Percentiles rank a stretch among this genome's conserved stretches.
These are phyloP conservation scores for Anguilla japonica DNA, from an alignment of 2,113 vertebrate species.

Conservation along the genomic window DNA sequence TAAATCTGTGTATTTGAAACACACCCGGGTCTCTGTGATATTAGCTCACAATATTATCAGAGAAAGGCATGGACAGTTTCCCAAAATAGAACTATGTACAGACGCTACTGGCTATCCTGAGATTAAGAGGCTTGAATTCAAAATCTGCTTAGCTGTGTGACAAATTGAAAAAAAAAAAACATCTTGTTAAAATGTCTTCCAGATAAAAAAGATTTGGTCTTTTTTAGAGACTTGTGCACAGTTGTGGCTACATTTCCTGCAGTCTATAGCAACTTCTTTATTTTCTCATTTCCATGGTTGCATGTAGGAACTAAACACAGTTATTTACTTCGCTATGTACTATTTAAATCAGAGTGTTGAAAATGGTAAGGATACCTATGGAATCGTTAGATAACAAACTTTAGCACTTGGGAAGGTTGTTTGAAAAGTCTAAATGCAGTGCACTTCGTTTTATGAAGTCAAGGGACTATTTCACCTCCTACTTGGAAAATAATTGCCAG, in stretches of 20 bases:
- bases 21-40: neutral
- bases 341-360: neutral
- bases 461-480: slow-evolving; percentile 68
- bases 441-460: slow-evolving; percentile 50
- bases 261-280: neutral
- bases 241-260: neutral
- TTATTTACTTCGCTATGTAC: neutral
- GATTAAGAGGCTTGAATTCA: neutral
- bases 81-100: neutral
- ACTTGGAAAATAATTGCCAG: slow-evolving; percentile 70
- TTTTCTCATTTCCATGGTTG: neutral
- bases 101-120: neutral
- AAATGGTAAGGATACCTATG: neutral
- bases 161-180: neutral
- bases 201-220: neutral
- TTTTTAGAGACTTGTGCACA: no score
- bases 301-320: neutral
- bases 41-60: neutral
- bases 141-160: neutral
- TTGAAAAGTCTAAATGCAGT: no score
- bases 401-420: neutral
- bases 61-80: neutral
- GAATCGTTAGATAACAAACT: neutral
- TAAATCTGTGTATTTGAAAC: neutral
- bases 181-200: neutral